Conservation (phyloP, 2,113 vertebrate genomes). For the Marcusenius ussheri region DNA sequence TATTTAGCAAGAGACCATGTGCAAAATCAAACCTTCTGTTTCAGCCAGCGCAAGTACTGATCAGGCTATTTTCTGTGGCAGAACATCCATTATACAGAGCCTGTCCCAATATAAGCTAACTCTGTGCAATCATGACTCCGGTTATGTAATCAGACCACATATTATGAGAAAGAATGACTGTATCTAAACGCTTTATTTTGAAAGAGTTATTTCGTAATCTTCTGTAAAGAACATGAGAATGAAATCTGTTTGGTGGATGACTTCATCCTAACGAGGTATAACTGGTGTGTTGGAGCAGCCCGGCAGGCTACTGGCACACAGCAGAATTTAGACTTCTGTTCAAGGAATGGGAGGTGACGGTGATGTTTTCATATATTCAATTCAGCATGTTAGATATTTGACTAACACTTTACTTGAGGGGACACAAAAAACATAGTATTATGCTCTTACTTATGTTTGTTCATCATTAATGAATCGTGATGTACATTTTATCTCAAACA, state of each 20-base stretch:
- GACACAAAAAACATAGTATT: neutral
- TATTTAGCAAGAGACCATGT: neutral
- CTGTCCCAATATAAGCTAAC: neutral
- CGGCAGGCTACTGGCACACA: neutral
- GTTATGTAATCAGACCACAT: neutral
- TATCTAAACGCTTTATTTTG: neutral
- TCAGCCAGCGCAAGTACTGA: neutral
- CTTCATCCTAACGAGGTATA: neutral
- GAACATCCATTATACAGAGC: neutral
- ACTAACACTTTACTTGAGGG: neutral
- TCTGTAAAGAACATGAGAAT: neutral
- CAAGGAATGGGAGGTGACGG: neutral
- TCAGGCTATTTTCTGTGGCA: neutral
- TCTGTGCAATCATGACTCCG: neutral
- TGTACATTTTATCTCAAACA: neutral
- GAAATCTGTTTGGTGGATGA: neutral
- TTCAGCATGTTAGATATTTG: neutral
- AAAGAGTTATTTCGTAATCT: neutral
- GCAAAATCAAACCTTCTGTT: neutral
- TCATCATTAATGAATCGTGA: neutral
- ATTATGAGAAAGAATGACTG: conserved; percentile 1
- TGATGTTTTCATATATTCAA: neutral
- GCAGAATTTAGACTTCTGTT: neutral
- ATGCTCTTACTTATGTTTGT: neutral
- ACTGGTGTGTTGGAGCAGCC: neutral